Conservation (phyloP, 1,140 invertebrate genomes). For the Periplaneta americana region DNA sequence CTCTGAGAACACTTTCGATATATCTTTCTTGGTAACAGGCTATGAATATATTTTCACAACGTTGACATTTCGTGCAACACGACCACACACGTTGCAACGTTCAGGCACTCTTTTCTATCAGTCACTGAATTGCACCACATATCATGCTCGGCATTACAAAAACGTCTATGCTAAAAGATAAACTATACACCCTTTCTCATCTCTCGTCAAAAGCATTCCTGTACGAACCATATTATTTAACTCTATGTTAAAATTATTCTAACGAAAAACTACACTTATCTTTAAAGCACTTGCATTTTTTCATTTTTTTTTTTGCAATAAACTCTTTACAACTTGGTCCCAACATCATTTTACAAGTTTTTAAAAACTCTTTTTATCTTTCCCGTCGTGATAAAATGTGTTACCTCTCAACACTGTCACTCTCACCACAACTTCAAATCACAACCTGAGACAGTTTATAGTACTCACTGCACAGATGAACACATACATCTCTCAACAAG, state of each 20-base stretch:
- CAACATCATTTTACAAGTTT: background rate
- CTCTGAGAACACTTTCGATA: background rate
- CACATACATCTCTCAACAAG: background rate
- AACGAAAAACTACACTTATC: background rate
- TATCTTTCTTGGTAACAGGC: background rate
- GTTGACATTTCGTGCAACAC: no score
- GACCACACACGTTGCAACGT: background rate
- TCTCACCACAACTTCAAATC: background rate
- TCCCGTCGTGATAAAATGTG: background rate
- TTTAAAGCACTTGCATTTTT: background rate
- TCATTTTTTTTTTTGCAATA: no score
- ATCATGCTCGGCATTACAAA: background rate
- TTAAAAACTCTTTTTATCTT: background rate
- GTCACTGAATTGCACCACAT: background rate
- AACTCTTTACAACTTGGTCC: background rate
- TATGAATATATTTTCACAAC: background rate
- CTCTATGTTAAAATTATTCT: background rate
- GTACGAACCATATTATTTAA: background rate
- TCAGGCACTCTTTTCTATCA: background rate
- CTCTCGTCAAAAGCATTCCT: background rate
- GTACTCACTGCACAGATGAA: background rate
- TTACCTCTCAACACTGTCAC: background rate
- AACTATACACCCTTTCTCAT: background rate
- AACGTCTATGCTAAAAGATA: background rate
- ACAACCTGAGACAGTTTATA: background rate